Evolutionary conservation across 2,113 vertebrate species (phyloP), one percentile per base, ranked within the genome.

Genomic region (Peromyscus californicus): DNA sequence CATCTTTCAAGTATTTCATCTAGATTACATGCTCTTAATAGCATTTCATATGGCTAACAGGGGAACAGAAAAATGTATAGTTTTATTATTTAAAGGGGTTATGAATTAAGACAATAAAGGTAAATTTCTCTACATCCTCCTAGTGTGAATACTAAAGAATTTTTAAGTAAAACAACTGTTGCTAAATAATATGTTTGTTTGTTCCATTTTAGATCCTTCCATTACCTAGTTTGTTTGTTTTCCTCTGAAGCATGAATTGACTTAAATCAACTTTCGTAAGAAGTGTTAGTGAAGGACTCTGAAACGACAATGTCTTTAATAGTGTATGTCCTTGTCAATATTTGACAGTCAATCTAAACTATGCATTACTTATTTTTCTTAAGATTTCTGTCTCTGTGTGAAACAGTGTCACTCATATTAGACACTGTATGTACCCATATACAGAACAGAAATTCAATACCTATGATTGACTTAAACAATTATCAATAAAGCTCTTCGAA

Each of bases 111-210:
- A 76, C 26, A 57, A 59, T 74, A 24, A 93, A 80, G 69, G 13
- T 84, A 82, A 90, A 26, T 33, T 89, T 57, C 2, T 36, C 17
- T 95, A 57, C 0, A 92, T 48, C 16, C 17, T 96, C 93, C 31
- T 97, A 93, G 26, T 67, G 3, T 85, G 51, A 12, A 75, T 67
- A 89, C 6, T 59, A 82, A 92, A 84, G 26, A 92, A n/a, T 7
- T 70, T 96, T 95, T 95, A 76, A 75, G 13, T 85, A 88, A 85
- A 94, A 82, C 9, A 94, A 48, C 29, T 93, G 7, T 61, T 86
- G 29, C 72, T 96, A 63, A 90, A 88, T 76, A 91, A 16, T 75
- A 76, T 80, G 39, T 48, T 39, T 36, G n/a, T 63, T 36, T 83
- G 16, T 75, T 9, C 16, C 16, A 36, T 93, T 33, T 95, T 96